These are phyloP conservation scores for Sebastes flavidus DNA, from an alignment of 2,797 vertebrate genomes.

Conservation along the genomic window DNA sequence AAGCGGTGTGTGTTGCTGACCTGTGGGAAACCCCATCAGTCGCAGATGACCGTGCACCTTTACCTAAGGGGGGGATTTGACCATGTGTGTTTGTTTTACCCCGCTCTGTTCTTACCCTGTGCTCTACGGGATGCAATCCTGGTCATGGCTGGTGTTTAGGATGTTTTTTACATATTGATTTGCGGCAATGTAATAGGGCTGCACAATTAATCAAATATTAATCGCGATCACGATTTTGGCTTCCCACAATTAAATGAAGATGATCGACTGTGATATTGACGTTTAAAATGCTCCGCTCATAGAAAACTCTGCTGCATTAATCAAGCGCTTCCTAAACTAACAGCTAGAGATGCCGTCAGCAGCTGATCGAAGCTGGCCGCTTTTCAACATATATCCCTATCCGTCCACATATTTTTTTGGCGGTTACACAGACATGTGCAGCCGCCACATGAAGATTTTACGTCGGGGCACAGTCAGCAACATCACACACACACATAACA, in stretches of 20 bases:
- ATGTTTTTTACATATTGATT: constrained; percentile 12
- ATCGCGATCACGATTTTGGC: background rate
- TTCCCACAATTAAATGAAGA: background rate
- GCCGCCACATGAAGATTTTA: background rate
- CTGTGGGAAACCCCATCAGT: constrained; percentile 71
- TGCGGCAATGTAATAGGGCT: background rate
- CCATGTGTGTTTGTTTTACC: constrained; percentile 47
- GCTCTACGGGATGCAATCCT: background rate
- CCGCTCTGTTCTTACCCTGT: background rate
- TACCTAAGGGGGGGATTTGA: constrained; percentile 38
- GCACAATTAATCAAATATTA: background rate
- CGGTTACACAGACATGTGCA: background rate
- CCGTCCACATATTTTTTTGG: background rate
- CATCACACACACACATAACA: background rate
- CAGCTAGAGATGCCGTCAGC: too few relatives aligned
- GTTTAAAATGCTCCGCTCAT: background rate
- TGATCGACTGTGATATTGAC: background rate
- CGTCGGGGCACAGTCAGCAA: background rate
- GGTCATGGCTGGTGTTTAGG: background rate
- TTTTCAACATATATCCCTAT: background rate
- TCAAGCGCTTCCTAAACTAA: too few relatives aligned
- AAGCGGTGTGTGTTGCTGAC: constrained; percentile 67
- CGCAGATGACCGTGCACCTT: constrained; percentile 37
- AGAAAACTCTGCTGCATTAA: too few relatives aligned
- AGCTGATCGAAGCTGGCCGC: too few relatives aligned